Base-by-base conservation (phyloP, 2,797 vertebrate species). In the Petrocephalus schoutedeni region DNA sequence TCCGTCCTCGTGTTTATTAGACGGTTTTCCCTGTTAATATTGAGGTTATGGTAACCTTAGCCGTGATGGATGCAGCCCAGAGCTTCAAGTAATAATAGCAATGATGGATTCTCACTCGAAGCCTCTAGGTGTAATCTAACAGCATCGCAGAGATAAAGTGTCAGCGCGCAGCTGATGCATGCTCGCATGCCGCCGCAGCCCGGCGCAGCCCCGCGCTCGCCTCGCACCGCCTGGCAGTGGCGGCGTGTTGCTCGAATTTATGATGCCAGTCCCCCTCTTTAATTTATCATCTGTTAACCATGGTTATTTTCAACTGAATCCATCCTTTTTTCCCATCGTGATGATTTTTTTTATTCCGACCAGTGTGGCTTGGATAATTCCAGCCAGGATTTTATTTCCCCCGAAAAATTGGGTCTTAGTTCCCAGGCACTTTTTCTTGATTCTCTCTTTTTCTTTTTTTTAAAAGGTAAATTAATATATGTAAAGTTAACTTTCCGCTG, bases 31-130 rank as follows among this genome's bases (percentile, higher is more conserved):
- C 94, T 92, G 94, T 93, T 95, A 95, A 95, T 96, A 95, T 96
- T 95, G 95, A 96, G 96, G 96, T 96, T 96, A 94, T 95, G 93
- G 94, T 95, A 95, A 94, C 93, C 94, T 95, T 94, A 94, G 93
- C 93, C 93, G 93, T 96, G 93, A 95, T 93, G 93, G 95, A 95
- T 94, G 95, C 90, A 90, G 93, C 93, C 89, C 92, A 94, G 94
- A 93, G 95, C 95, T 95, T 95, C 88, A 94, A 93, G 94, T 92
- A 94, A 94, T 94, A 95, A 93, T 94, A 93, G 93, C 95, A 92
- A 85, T 93, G 64, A 94, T 94, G 95, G 93, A 94, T 95, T 95
- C 93, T 92, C 92, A 92, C 91, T 93, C 94, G 90, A 94, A 95
- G 93, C 94, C 95, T 93, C 93, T 94, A 96, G 91, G 91, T 96